A percentile compares a stretch with the other conserved stretches of the same genome.
Conservation (phyloP, 2,888 invertebrate species). For the Nycteola revayana region DNA sequence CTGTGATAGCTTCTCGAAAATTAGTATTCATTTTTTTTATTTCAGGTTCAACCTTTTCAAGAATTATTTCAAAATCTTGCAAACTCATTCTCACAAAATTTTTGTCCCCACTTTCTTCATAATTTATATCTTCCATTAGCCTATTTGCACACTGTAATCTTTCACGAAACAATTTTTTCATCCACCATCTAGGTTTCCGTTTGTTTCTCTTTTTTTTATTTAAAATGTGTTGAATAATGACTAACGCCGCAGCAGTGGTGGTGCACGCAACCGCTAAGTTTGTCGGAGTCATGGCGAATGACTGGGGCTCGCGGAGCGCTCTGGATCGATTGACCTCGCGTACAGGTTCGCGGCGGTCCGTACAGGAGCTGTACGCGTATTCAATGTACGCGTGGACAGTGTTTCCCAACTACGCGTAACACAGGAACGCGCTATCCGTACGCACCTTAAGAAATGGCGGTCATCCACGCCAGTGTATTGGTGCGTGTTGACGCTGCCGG, state of each 20-base stretch:
- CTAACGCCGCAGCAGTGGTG: slow-evolving; percentile 25
- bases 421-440: slow-evolving; percentile 22
- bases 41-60: slow-evolving; percentile 19
- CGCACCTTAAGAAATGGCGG: slow-evolving; percentile 11
- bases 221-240: slow-evolving; percentile 27
- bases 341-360: slow-evolving; percentile 9
- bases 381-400: slow-evolving; percentile 22
- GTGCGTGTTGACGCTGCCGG: no score
- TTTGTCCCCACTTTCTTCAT: slow-evolving; percentile 10
- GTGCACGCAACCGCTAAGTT: slow-evolving; percentile 29
- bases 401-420: slow-evolving; percentile 21
- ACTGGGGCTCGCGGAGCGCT: slow-evolving; percentile 27
- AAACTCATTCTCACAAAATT: slow-evolving; percentile 23
- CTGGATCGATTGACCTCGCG: slow-evolving; percentile 21
- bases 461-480: no score
- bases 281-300: slow-evolving; percentile 32
- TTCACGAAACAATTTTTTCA: slow-evolving; percentile 1
- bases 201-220: slow-evolving; percentile 12
- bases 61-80: slow-evolving; percentile 21
- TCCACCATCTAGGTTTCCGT: slow-evolving; percentile 8
- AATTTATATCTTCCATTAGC: slow-evolving; percentile 18
- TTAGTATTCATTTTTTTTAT: slow-evolving; percentile 18
- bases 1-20: slow-evolving; percentile 15
- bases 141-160: slow-evolving; percentile 8
- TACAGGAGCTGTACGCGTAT: slow-evolving; percentile 9